Percentiles rank a stretch among this genome's conserved stretches.
phyloP scores from a whole-genome alignment of 2,888 invertebrate genomes.

The Ornithoptera alexandrae region DNA sequence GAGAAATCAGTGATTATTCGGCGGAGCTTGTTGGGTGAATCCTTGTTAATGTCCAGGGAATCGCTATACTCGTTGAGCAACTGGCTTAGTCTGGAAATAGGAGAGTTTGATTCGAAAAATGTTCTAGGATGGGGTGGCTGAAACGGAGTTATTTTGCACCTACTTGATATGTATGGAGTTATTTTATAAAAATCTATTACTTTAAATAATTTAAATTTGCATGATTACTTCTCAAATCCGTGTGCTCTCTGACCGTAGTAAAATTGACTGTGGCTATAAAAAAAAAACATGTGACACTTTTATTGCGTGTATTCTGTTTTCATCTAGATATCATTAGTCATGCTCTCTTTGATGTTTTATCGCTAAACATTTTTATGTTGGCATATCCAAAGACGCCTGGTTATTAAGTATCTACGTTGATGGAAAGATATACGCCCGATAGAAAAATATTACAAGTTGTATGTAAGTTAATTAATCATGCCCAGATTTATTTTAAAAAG shows the following conservation, averaged over 20 bases:
- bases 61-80: too few relatives aligned
- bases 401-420: conserved; percentile 56
- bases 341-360: conserved; percentile 72
- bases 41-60: too few relatives aligned
- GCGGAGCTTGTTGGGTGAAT: too few relatives aligned
- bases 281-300: conserved; percentile 64
- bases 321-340: conserved; percentile 72
- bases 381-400: conserved; percentile 51
- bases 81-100: too few relatives aligned
- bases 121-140: too few relatives aligned
- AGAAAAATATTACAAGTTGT: conserved; percentile 43
- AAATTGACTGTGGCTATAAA: conserved; percentile 48
- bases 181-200: not conserved
- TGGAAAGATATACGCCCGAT: conserved; percentile 49
- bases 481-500: conserved; percentile 31
- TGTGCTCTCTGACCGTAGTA: conserved; percentile 32
- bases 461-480: conserved; percentile 38
- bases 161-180: too few relatives aligned
- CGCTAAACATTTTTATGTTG: conserved; percentile 65
- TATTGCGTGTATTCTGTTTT: conserved; percentile 70
- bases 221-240: conserved; percentile 27
- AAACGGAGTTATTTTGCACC: too few relatives aligned
- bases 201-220: not conserved
- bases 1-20: too few relatives aligned
- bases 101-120: too few relatives aligned